A percentile compares a stretch with the other conserved stretches of the same genome.
Conservation (phyloP, 2,113 vertebrate genomes). For the Atrichornis clamosus region DNA sequence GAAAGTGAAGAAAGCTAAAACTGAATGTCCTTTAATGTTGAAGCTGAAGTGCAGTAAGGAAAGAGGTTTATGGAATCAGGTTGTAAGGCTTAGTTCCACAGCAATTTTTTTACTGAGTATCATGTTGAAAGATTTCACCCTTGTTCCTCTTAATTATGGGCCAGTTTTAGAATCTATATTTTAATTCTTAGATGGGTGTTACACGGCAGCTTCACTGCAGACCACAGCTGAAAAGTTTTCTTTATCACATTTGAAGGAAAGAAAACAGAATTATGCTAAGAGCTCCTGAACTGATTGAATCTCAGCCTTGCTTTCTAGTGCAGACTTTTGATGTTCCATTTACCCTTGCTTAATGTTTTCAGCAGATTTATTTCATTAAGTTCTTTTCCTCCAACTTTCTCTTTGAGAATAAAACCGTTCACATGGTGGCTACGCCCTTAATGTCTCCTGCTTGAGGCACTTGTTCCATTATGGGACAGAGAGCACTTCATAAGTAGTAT, state of each 20-base stretch:
- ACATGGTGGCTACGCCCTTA: too few relatives aligned
- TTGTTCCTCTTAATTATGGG: background rate
- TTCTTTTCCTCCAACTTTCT: too few relatives aligned
- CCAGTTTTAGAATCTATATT: background rate
- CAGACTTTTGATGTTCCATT: background rate
- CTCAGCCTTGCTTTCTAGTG: background rate
- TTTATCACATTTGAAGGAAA: background rate
- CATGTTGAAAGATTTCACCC: background rate
- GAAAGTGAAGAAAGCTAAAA: background rate
- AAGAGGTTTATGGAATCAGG: background rate
- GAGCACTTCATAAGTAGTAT: too few relatives aligned
- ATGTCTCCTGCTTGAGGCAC: too few relatives aligned
- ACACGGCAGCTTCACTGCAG: background rate
- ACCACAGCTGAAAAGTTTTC: background rate
- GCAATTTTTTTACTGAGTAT: background rate
- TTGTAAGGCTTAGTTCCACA: background rate
- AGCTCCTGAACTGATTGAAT: background rate
- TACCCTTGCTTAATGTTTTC: background rate
- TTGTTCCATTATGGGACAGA: too few relatives aligned
- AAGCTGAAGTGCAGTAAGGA: background rate
- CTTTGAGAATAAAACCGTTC: too few relatives aligned
- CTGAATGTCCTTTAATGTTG: background rate
- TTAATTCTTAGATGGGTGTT: background rate
- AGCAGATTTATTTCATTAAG: background rate
- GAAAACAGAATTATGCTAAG: background rate